Base-by-base conservation (phyloP, 2,113 vertebrate species). In the Phaethornis superciliosus region DNA sequence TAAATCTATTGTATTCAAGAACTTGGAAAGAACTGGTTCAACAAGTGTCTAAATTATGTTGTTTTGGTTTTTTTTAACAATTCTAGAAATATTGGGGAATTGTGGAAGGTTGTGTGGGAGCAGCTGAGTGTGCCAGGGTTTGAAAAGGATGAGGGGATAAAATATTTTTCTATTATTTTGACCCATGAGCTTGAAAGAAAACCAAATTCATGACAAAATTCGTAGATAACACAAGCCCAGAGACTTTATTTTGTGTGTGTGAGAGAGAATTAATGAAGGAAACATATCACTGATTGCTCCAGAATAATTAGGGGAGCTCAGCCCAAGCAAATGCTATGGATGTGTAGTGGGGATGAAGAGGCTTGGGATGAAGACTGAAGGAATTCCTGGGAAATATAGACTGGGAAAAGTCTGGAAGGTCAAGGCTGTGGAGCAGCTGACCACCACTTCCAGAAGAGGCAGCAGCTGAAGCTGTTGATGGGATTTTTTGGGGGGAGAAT, bases 191-290 rank as follows among this genome's bases (percentile, higher is more conserved):
- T 46, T 16, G 32, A 33, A 71, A 32, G 44, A 44, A 65, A 16
- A 30, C 10, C 24, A 56, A 47, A 13, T 20, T 0, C 16, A 13
- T 16, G 65, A 2, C 26, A 15, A 16, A 49, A 19, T 56, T 24
- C 30, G 13, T 8, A 49, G 47, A 49, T 56, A 37, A 32, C 23
- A 2, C 8, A 19, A 28, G 23, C 18, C 3, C 17, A 46, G 35
- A 7, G 4, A 12, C 0, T 1, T n/a, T 32, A 16, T 32, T 79
- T 47, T n/a, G n/a, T n/a, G n/a, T 71, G 65, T 4, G 8, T 55
- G 65, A 20, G 49, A 12, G 24, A 33, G 58, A 54, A 60, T 32
- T 44, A 52, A 78, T 32, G 55, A 52, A 21, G n/a, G 55, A 46
- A 44, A 52, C 20, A 3, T 6, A 27, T 22, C 37, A 6, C 26